Conservation (phyloP, 1,140 invertebrate species). For the Lutraria rhynchaena region DNA sequence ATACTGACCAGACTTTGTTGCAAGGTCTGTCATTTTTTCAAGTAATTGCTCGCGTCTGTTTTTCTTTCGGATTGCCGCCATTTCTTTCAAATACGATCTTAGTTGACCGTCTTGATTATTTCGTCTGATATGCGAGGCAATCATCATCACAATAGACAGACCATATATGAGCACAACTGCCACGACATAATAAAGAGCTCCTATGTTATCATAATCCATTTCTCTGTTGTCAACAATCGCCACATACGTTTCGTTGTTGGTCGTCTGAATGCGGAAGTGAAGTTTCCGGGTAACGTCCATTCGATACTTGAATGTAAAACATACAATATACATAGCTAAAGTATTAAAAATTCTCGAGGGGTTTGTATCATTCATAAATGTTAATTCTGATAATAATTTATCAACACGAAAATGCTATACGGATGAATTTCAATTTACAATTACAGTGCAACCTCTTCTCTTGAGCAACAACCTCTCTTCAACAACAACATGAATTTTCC, state of each 20-base stretch:
- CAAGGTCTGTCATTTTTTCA: constrained; percentile 68
- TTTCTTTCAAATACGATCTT: constrained; percentile 79
- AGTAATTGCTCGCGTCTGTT: constrained; percentile 75
- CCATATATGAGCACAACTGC: constrained; percentile 81
- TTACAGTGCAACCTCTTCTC: no score
- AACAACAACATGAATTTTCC: no score
- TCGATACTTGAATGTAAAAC: constrained; percentile 48
- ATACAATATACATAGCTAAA: no score
- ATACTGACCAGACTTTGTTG: constrained; percentile 53
- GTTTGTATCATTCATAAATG: no score
- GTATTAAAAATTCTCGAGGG: no score
- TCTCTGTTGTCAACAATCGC: constrained; percentile 68
- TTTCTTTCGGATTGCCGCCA: constrained; percentile 75
- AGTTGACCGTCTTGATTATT: constrained; percentile 80
- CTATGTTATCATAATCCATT: constrained; percentile 74
- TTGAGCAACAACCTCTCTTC: no score
- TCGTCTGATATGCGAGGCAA: constrained; percentile 80
- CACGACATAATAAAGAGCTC: constrained; percentile 80
- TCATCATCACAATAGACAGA: constrained; percentile 81
- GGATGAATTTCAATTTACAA: no score
- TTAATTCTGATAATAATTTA: no score
- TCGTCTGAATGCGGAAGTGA: constrained; percentile 66
- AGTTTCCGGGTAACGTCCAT: constrained; percentile 71
- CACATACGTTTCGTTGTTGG: constrained; percentile 67
- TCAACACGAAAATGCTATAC: no score